Percentiles rank a stretch among this genome's conserved stretches.
Evolutionary conservation across 2,797 vertebrate species (phyloP).

Genomic region (Potorous gilbertii): DNA sequence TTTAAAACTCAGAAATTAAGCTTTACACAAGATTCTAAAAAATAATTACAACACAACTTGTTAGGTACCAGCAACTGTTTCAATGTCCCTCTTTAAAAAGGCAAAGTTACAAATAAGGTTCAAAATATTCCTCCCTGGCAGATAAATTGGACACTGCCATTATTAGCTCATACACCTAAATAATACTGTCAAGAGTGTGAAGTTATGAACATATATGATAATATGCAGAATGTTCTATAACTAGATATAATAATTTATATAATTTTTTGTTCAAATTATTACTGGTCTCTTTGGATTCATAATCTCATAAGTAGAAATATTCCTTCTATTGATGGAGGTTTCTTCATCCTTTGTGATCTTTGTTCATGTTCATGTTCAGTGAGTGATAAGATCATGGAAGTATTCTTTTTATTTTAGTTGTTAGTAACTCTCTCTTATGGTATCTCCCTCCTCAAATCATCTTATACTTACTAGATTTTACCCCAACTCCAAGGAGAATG

Average conservation of each 20-base stretch:
- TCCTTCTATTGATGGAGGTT: background rate
- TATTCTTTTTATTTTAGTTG: background rate
- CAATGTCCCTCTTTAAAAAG: background rate
- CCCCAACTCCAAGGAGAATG: background rate
- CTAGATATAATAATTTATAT: background rate
- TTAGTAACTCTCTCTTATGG: background rate
- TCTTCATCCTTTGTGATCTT: background rate
- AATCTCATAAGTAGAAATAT: background rate
- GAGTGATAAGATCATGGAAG: background rate
- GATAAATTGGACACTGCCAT: background rate
- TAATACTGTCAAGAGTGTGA: background rate
- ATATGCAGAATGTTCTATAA: background rate
- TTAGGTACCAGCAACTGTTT: background rate
- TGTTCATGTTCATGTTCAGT: background rate
- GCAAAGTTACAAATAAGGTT: background rate
- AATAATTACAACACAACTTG: background rate
- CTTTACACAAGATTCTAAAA: background rate
- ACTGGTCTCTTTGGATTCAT: background rate
- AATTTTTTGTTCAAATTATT: background rate
- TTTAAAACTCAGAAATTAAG: background rate
- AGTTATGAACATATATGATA: background rate
- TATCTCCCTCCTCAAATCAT: background rate
- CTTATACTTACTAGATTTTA: background rate
- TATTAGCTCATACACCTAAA: background rate
- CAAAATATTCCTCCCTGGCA: background rate